Conservation (phyloP, 1,140 invertebrate genomes). For the Hylyphantes graminicola region DNA sequence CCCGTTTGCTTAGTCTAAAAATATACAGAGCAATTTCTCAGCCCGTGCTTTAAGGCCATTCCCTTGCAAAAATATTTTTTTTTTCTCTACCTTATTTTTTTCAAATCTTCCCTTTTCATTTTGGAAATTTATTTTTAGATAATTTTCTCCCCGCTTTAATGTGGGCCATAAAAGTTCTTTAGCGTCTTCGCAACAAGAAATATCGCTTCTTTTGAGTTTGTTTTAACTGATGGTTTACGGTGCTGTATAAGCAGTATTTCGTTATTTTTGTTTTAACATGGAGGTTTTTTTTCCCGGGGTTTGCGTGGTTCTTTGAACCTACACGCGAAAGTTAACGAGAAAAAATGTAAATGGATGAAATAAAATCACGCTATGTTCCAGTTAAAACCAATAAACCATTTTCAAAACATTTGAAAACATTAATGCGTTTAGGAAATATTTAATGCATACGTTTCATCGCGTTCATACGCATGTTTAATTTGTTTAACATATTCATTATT, state of each 20-base stretch:
- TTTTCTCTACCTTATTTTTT: background rate
- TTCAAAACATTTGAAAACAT: background rate
- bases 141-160: slow-evolving; percentile 29
- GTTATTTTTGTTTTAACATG: background rate
- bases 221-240: slow-evolving; percentile 34
- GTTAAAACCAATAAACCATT: background rate
- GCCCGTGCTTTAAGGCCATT: background rate
- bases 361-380: slow-evolving; percentile 36
- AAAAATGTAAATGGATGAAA: slow-evolving; percentile 3
- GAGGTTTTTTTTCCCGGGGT: background rate
- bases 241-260: background rate
- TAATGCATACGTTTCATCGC: no score
- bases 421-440: background rate
- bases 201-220: slow-evolving; percentile 13
- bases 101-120: slow-evolving; percentile 6
- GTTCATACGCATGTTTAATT: no score
- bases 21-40: background rate
- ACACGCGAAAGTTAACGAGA: slow-evolving; percentile 5
- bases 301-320: slow-evolving; percentile 9
- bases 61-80: slow-evolving; percentile 16
- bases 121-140: slow-evolving; percentile 31
- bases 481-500: no score
- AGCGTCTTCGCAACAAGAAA: background rate
- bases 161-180: slow-evolving; percentile 28
- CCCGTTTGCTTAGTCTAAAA: slow-evolving; percentile 21